Evolutionary conservation across 2,113 vertebrate genomes (phyloP).

Genomic region (Rhynchopsitta pachyrhyncha): DNA sequence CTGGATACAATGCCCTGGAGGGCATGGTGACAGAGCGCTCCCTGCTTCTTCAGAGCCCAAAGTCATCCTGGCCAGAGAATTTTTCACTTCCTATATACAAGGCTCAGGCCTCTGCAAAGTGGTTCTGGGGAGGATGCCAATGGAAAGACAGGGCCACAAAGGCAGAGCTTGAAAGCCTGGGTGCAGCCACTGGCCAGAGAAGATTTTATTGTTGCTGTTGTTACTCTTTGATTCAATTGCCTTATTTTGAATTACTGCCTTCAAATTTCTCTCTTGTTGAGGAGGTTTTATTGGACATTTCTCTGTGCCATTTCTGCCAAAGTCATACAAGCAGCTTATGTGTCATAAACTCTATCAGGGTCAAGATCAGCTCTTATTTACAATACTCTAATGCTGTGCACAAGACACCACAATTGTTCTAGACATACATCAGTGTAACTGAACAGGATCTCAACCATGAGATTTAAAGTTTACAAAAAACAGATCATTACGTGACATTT

Average conservation of each 20-base stretch:
- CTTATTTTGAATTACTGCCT: neutral
- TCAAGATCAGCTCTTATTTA: neutral
- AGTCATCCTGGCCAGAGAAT: neutral
- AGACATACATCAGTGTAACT: neutral
- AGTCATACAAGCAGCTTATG: neutral
- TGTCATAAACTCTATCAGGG: neutral
- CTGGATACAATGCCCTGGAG: neutral
- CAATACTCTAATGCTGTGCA: neutral
- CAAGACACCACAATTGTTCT: constrained; percentile 26
- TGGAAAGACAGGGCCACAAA: neutral
- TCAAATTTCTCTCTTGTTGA: neutral
- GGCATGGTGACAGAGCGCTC: fast-evolving
- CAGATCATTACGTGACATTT: neutral
- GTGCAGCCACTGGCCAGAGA: neutral
- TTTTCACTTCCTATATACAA: neutral
- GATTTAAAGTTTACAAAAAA: constrained; percentile 36
- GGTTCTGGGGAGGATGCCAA: neutral
- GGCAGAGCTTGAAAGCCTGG: neutral
- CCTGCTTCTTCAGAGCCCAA: neutral
- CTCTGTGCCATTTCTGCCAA: neutral
- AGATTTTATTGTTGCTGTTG: neutral
- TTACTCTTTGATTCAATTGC: neutral
- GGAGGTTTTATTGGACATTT: neutral
- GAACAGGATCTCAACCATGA: neutral
- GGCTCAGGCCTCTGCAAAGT: neutral